These are phyloP conservation scores for Podabrus alpinus DNA, from an alignment of 2,888 invertebrate genomes.

Conservation along the genomic window DNA sequence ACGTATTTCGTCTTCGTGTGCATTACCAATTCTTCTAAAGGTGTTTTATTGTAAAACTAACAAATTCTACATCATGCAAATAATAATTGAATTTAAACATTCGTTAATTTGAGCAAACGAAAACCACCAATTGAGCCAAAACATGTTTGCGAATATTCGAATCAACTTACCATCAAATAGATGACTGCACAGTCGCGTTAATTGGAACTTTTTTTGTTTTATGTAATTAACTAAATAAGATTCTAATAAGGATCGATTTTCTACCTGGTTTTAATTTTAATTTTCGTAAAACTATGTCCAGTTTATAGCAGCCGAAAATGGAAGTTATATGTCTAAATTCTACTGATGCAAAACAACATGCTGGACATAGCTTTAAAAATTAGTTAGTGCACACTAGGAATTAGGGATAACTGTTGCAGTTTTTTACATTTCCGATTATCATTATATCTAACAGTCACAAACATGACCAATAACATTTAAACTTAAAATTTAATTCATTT, in stretches of 20 bases:
- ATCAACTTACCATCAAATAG: constrained; percentile 43
- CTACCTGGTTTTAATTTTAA: constrained; percentile 34
- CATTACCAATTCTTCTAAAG: constrained; percentile 12
- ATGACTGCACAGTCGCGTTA: constrained; percentile 37
- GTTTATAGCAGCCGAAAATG: constrained; percentile 3
- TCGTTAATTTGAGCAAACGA: constrained; percentile 18
- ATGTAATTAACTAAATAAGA: not conserved
- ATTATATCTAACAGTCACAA: constrained; percentile 11
- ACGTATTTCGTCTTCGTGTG: constrained; percentile 5
- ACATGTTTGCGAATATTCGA: constrained; percentile 32
- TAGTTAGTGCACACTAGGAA: constrained; percentile 18
- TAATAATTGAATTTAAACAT: constrained; percentile 12
- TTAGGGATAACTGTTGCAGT: constrained; percentile 8
- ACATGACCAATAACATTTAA: constrained; percentile 17
- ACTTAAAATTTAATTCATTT: not conserved
- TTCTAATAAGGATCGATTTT: constrained; percentile 33
- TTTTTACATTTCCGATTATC: constrained; percentile 7
- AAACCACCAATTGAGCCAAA: constrained; percentile 23
- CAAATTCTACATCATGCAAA: constrained; percentile 26
- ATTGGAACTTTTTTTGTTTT: constrained; percentile 28
- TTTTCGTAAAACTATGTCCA: constrained; percentile 28
- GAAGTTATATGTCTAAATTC: not conserved
- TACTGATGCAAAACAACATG: not conserved
- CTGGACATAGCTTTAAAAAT: constrained; percentile 22
- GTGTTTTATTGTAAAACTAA: constrained; percentile 19